Conservation (phyloP, 2,797 vertebrate species). For the Erpetoichthys calabaricus region DNA sequence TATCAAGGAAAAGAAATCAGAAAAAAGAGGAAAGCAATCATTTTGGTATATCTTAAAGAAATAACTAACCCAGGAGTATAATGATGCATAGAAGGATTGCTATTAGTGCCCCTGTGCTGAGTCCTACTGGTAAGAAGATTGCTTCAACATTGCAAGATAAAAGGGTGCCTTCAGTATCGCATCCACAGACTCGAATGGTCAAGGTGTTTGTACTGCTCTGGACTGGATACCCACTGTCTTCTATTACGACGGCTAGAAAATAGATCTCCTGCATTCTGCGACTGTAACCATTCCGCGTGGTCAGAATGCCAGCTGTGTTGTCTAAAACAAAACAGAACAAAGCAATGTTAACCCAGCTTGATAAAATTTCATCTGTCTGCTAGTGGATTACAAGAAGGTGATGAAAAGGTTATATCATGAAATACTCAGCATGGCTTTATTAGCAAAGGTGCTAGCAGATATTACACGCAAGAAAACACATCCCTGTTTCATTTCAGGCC, state of each 20-base stretch:
- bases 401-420: not conserved
- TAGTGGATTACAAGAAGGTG: not conserved
- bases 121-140: slow-evolving; percentile 86
- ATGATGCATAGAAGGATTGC: slow-evolving; percentile 88
- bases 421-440: not conserved
- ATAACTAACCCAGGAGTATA: slow-evolving; percentile 79
- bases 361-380: not conserved
- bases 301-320: slow-evolving; percentile 86
- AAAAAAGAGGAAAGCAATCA: not conserved
- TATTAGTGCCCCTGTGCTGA: slow-evolving; percentile 87
- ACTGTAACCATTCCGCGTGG: slow-evolving; percentile 71
- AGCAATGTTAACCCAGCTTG: not conserved
- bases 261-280: slow-evolving; percentile 77
- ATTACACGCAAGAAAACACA: too few relatives aligned
- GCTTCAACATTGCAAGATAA: slow-evolving; percentile 90
- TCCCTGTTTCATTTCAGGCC: too few relatives aligned
- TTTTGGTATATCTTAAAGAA: not conserved
- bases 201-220: slow-evolving; percentile 90
- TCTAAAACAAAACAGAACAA: slow-evolving; percentile 46
- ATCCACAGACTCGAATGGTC: slow-evolving; percentile 86
- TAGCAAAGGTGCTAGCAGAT: too few relatives aligned
- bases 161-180: slow-evolving; percentile 73
- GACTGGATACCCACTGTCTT: slow-evolving; percentile 83
- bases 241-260: slow-evolving; percentile 74
- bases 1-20: not conserved